Base-by-base conservation (phyloP, 2,888 invertebrate species). In the Drosophila anomelani region DNA sequence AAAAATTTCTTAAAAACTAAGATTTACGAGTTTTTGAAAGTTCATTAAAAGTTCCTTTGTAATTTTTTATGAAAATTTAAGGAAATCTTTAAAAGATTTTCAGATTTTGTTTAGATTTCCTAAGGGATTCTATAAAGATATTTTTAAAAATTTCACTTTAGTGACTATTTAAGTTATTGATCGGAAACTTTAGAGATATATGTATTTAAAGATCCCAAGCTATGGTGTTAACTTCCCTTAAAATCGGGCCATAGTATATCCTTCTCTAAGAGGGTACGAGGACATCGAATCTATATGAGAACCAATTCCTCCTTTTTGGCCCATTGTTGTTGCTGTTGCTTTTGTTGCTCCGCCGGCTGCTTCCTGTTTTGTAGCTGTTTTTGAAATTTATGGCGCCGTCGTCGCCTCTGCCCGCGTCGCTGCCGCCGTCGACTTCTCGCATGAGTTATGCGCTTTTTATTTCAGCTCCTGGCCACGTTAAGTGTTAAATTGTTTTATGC, bases 351-450 rank as follows among this genome's bases (percentile, higher is more conserved):
- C 61, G 72, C 80, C 76, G 73, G 78, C 70, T 81, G 84, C 80
- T 80, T 88, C 75, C 78, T 82, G 87, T 77, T 80, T 80, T 85
- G 64, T 76, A 73, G 68, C 59, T 79, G 53, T 77, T 76, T 78
- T 75, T 77, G 79, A 90, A 88, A 87, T 90, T 90, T 89, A 90
- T 90, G 88, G 85, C 83, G 75, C 81, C 82, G 86, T 87, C 85
- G 83, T 75, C 75, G 75, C 73, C 80, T 66, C 51, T 47, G 61
- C 51, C 56, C 13, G 41, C 47, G 47, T 54, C 66, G 49, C 69
- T 63, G 74, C 68, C 76, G 44, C 38, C 70, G 77, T 68, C 77
- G 79, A 72, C 79, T 74, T 47, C 74, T 76, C 76, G 78, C 78
- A 88, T 88, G 89, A 88, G 89, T 89, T 88, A 88, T 88, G 85